Conservation (phyloP, 2,113 vertebrate species). For the Gallinago jamesoni region DNA sequence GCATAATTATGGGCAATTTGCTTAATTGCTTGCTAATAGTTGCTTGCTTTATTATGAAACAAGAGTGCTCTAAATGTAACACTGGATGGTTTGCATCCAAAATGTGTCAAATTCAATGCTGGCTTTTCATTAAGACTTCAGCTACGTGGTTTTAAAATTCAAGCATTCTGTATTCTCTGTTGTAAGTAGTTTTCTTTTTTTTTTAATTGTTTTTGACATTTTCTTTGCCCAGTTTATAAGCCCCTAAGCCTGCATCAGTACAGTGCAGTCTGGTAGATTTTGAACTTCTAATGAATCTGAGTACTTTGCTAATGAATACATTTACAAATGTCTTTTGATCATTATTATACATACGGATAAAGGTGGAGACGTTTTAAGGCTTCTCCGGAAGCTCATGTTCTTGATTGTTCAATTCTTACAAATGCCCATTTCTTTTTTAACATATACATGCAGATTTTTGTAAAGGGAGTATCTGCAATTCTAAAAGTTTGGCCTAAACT, state of each 20-base stretch:
- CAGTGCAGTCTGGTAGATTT: neutral
- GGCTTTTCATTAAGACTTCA: constrained; percentile 56
- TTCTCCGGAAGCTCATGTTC: neutral
- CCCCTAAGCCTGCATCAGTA: neutral
- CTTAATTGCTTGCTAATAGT: constrained; percentile 74
- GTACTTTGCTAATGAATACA: neutral
- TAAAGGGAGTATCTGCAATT: neutral
- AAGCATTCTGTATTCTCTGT: neutral
- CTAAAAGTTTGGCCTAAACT: neutral
- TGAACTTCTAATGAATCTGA: neutral
- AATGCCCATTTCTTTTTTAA: neutral
- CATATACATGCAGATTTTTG: neutral
- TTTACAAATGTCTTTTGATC: neutral
- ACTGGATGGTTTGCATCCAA: constrained; percentile 63
- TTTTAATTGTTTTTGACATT: neutral
- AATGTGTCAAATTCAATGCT: constrained; percentile 50
- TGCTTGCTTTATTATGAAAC: constrained; percentile 72
- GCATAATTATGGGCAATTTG: constrained; percentile 78
- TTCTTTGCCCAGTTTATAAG: neutral
- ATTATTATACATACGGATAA: neutral
- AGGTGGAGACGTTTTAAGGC: neutral
- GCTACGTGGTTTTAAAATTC: neutral
- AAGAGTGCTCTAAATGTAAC: constrained; percentile 66
- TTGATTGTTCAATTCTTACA: neutral
- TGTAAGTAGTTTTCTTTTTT: neutral